Percentiles rank a stretch among this genome's conserved stretches.
Conservation (phyloP, 2,113 vertebrate genomes). For the Falco punctatus region DNA sequence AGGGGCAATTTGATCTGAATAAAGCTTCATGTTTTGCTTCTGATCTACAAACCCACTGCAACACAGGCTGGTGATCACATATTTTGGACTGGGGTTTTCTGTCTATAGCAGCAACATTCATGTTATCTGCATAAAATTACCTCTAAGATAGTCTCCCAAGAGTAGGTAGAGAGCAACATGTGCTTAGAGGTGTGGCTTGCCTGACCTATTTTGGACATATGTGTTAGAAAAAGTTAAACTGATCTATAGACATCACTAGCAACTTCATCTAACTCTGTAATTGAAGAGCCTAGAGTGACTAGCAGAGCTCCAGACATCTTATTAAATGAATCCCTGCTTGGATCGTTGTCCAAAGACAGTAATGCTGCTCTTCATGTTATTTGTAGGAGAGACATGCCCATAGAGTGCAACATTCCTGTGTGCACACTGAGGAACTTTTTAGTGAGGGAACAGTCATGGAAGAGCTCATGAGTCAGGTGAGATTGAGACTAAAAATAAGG, state of each 20-base stretch:
- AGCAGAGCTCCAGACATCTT: background rate
- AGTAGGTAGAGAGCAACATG: fast-evolving
- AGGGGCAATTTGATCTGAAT: background rate
- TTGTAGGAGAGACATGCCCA: background rate
- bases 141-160: background rate
- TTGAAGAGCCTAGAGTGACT: background rate
- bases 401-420: background rate
- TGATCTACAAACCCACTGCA: background rate
- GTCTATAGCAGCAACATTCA: background rate
- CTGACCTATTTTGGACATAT: background rate
- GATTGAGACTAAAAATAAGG: background rate
- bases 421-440: background rate
- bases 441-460: background rate
- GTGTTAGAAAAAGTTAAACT: background rate
- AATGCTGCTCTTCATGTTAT: background rate
- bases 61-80: background rate
- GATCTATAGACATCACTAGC: background rate
- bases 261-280: background rate
- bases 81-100: background rate
- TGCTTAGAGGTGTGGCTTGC: background rate
- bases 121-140: background rate
- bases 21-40: background rate
- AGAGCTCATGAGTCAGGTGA: background rate
- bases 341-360: background rate
- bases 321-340: background rate